Percentiles rank a stretch among this genome's conserved stretches.
Evolutionary conservation across 2,113 vertebrate species (phyloP).

Genomic region (Rhadina sibilatrix): DNA sequence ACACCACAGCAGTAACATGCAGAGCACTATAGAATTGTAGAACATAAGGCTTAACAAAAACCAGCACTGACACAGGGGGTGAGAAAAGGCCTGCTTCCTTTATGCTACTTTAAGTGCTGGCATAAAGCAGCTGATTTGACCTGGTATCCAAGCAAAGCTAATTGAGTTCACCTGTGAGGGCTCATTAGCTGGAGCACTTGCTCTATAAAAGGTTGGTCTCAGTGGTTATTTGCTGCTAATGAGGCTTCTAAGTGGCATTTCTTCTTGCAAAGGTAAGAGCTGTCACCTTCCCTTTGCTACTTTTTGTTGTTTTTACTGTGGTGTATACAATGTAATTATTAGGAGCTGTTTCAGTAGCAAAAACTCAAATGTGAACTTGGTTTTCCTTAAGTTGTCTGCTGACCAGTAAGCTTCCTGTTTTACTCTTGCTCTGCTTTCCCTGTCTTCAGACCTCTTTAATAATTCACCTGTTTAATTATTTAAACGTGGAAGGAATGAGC

Average conservation of each 20-base stretch:
- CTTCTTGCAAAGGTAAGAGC: background rate
- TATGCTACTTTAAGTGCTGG: background rate
- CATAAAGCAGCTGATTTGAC: background rate
- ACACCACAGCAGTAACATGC: background rate
- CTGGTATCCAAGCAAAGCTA: background rate
- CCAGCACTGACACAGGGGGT: fast-evolving
- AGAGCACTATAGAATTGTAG: background rate
- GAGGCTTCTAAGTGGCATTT: fast-evolving
- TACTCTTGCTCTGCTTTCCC: background rate
- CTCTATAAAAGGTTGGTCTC: background rate
- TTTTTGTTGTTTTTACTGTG: background rate
- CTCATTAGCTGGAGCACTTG: background rate
- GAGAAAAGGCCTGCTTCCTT: background rate
- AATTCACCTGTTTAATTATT: background rate
- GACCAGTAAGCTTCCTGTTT: background rate
- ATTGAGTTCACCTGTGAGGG: background rate
- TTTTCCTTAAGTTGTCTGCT: background rate
- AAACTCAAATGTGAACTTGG: background rate
- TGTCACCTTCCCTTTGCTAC: fast-evolving
- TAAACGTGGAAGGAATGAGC: background rate
- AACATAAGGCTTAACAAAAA: background rate
- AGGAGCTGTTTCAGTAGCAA: background rate
- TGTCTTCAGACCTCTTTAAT: background rate
- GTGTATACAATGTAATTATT: background rate
- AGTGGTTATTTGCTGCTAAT: fast-evolving